These are phyloP conservation scores for Ceratoteleas bidentatus DNA, from an alignment of 1,140 invertebrate genomes.

Conservation along the genomic window DNA sequence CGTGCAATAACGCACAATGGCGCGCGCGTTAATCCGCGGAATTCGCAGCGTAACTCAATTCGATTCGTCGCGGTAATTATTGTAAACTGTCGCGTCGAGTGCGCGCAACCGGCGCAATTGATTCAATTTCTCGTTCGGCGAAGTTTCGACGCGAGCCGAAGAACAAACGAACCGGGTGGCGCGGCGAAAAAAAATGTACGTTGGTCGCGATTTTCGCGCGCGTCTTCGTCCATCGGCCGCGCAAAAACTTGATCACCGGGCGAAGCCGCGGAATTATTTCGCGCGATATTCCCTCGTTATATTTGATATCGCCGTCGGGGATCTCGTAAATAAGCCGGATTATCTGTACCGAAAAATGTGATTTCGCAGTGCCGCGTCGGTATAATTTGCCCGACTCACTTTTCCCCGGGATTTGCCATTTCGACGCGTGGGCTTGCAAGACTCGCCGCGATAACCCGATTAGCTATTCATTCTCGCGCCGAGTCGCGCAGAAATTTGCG, in stretches of 20 bases:
- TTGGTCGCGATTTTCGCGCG: neutral
- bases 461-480: slow-evolving; percentile 55
- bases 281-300: slow-evolving; percentile 21
- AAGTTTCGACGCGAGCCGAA: no score
- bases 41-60: slow-evolving; percentile 27
- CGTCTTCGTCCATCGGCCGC: neutral
- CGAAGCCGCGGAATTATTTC: slow-evolving; percentile 14
- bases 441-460: slow-evolving; percentile 61
- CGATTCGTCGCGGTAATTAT: slow-evolving; percentile 12
- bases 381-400: slow-evolving; percentile 61
- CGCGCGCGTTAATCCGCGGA: slow-evolving; percentile 3
- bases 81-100: slow-evolving; percentile 24
- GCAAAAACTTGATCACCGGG: neutral
- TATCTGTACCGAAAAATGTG: slow-evolving; percentile 64
- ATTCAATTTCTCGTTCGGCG: slow-evolving; percentile 6
- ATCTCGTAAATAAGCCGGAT: slow-evolving; percentile 58
- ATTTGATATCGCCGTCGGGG: slow-evolving; percentile 33
- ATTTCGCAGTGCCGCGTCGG: slow-evolving; percentile 50
- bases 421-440: slow-evolving; percentile 55
- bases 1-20: neutral
- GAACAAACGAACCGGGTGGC: neutral
- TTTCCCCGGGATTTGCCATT: slow-evolving; percentile 64
- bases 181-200: neutral
- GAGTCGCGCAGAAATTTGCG: slow-evolving; percentile 37
- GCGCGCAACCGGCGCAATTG: slow-evolving; percentile 14